Conservation (phyloP, 2,113 vertebrate genomes). For the Muntiacus reevesi region DNA sequence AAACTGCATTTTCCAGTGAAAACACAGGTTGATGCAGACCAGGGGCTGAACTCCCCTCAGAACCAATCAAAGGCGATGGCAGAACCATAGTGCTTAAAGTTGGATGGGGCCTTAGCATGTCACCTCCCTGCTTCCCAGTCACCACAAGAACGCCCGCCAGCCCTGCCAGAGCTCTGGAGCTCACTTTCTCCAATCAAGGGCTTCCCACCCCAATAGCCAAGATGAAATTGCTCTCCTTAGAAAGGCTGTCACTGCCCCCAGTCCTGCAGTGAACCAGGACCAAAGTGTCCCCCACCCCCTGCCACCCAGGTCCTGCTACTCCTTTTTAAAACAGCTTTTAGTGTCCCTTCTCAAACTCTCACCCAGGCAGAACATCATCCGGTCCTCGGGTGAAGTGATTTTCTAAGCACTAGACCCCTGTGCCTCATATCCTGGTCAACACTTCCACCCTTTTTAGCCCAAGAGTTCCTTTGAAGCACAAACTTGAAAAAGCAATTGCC, state of each 20-base stretch:
- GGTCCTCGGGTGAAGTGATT: neutral
- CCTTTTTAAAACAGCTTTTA: neutral
- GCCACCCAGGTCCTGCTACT: neutral
- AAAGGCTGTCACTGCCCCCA: neutral
- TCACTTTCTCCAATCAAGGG: neutral
- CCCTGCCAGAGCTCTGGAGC: neutral
- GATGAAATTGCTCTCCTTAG: neutral
- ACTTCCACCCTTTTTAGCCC: neutral
- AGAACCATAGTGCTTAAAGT: neutral
- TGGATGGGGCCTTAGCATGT: neutral
- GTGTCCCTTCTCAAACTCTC: neutral
- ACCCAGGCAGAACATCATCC: neutral
- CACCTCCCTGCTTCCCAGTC: neutral
- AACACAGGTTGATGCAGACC: neutral
- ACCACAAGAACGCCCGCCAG: neutral
- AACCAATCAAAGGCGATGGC: neutral
- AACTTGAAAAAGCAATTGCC: slow-evolving; percentile 44
- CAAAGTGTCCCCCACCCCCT: neutral
- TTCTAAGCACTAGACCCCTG: slow-evolving; percentile 1
- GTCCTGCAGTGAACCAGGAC: neutral
- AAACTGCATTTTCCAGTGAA: neutral
- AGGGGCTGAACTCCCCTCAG: neutral
- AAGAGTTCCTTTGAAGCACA: slow-evolving; percentile 64
- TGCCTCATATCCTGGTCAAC: slow-evolving; percentile 44
- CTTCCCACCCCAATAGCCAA: neutral